Percentiles rank a stretch among this genome's conserved stretches.
These are phyloP conservation scores for Drosophila rubida DNA, from an alignment of 2,888 invertebrate species.

Conservation along the genomic window DNA sequence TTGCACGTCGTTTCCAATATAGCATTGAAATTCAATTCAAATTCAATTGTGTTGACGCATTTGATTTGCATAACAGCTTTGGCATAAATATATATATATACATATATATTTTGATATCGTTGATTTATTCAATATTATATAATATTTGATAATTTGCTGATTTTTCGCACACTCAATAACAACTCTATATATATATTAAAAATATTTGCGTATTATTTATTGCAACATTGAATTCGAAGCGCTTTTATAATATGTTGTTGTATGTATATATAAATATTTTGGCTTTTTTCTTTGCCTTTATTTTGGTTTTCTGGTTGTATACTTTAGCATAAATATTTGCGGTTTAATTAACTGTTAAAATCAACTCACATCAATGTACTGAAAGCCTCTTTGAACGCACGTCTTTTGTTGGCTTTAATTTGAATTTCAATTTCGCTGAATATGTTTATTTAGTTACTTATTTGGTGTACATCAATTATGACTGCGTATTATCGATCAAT, in stretches of 20 bases:
- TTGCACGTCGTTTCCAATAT: conserved; percentile 43
- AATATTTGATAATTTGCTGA: conserved; percentile 16
- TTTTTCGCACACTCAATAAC: conserved; percentile 45
- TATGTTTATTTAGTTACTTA: conserved; percentile 31
- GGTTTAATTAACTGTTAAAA: conserved; percentile 45
- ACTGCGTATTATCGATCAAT: conserved; percentile 35
- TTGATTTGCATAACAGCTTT: conserved; percentile 36
- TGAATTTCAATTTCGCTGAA: not conserved
- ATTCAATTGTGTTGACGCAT: conserved; percentile 28
- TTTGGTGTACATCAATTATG: conserved; percentile 35
- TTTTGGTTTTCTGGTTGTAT: conserved; percentile 26
- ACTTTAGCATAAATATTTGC: conserved; percentile 46
- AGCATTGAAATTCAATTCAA: conserved; percentile 14
- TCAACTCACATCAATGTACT: conserved; percentile 61
- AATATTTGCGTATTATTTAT: conserved; percentile 45
- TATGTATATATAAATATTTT: conserved; percentile 7
- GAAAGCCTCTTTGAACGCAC: conserved; percentile 71
- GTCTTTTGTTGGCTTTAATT: conserved; percentile 48
- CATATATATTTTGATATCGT: conserved; percentile 18
- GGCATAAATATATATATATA: conserved; percentile 32
- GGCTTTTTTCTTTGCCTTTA: not conserved
- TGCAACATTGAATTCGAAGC: conserved; percentile 53
- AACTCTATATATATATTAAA: conserved; percentile 42
- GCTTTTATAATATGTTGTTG: conserved; percentile 22
- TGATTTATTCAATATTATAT: conserved; percentile 23